Conservation (phyloP, 37 sponge, comb jelly and placozoan species). For the Hormiphora californensis region DNA sequence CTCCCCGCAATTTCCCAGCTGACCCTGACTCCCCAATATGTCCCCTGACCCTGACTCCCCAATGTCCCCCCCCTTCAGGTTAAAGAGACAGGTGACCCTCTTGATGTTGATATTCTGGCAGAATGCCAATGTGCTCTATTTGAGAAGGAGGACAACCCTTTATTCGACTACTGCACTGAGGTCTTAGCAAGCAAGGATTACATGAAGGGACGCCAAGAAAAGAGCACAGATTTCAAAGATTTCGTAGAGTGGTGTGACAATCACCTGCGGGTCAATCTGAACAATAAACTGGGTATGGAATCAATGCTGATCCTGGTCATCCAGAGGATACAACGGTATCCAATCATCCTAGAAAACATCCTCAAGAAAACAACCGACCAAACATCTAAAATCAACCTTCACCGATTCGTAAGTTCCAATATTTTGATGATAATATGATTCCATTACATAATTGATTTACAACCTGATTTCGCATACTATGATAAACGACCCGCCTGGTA, state of each 20-base stretch:
- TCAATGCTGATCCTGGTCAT: conserved; percentile 15
- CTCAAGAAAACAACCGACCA: conserved; percentile 21
- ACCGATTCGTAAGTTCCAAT: conserved; percentile 30
- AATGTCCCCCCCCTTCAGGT: neutral
- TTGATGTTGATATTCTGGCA: neutral
- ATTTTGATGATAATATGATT: neutral
- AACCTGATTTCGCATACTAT: neutral
- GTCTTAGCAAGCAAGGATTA: neutral
- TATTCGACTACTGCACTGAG: conserved; percentile 39
- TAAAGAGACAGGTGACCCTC: conserved; percentile 24
- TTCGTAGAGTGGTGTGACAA: conserved; percentile 35
- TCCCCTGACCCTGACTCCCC: too few relatives aligned
- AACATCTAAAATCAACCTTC: neutral
- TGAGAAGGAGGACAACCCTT: conserved; percentile 29
- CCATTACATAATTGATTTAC: neutral
- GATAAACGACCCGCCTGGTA: neutral
- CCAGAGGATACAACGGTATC: conserved; percentile 38
- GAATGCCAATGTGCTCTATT: neutral
- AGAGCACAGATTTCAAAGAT: conserved; percentile 46
- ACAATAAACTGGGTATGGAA: conserved; percentile 36
- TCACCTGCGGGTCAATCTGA: neutral
- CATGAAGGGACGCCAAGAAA: conserved; percentile 17
- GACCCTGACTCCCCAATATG: too few relatives aligned
- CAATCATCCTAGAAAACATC: conserved; percentile 14
- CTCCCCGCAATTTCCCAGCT: too few relatives aligned